Percentiles rank a stretch among this genome's conserved stretches.
Conservation (phyloP, 2,888 invertebrate species). For the Himalopsyche anomala region DNA sequence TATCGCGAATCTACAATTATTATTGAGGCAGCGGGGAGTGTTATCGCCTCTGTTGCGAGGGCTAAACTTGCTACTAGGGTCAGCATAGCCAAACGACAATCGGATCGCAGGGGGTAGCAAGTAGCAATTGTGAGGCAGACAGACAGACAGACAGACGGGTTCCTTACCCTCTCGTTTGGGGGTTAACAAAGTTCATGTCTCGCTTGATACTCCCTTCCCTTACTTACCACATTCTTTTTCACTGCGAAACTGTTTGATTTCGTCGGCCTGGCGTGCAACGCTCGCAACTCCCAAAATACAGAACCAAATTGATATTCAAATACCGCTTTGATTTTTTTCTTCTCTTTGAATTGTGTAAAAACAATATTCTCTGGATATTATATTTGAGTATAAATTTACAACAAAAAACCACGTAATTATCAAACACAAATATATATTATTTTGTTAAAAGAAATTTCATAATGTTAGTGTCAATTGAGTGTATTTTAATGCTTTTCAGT, state of each 20-base stretch:
- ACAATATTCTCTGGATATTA: too few relatives aligned
- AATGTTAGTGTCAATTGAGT: too few relatives aligned
- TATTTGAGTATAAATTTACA: too few relatives aligned
- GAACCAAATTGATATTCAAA: too few relatives aligned
- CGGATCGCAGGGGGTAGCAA: conserved; percentile 16
- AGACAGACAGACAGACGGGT: conserved; percentile 52
- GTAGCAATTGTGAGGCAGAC: conserved; percentile 44
- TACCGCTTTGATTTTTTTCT: too few relatives aligned
- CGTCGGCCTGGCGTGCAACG: too few relatives aligned
- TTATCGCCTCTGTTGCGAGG: neutral
- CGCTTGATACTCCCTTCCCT: conserved; percentile 50
- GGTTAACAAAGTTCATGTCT: conserved; percentile 61
- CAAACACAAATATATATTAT: too few relatives aligned
- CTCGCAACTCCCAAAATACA: too few relatives aligned
- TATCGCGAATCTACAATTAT: neutral
- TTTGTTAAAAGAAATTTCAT: too few relatives aligned
- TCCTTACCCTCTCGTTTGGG: conserved; percentile 54
- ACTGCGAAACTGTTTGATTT: neutral
- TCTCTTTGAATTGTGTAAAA: too few relatives aligned
- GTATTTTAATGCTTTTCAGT: too few relatives aligned
- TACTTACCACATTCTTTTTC: neutral
- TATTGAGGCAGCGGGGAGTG: neutral
- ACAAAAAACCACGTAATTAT: too few relatives aligned
- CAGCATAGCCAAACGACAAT: conserved; percentile 24
- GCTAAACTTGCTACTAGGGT: neutral